Evolutionary conservation across 2,888 invertebrate genomes (phyloP).

Genomic region (Lordiphosa andalusiaca): DNA sequence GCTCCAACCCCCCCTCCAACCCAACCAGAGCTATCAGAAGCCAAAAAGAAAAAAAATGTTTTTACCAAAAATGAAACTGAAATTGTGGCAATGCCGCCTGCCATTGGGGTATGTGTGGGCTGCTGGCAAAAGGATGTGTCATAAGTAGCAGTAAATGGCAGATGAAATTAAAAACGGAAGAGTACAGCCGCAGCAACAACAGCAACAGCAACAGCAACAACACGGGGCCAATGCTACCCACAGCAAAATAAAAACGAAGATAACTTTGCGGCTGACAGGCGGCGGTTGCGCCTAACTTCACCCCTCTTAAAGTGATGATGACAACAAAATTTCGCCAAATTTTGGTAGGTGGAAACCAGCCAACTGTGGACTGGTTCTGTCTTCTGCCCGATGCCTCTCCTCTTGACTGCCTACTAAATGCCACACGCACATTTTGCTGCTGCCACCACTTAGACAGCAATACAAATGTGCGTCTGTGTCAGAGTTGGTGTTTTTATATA

Average conservation of each 20-base stretch:
- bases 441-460: constrained; percentile 68
- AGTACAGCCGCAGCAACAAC: constrained; percentile 45
- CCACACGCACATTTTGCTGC: constrained; percentile 69
- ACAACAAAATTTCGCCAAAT: constrained; percentile 66
- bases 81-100: constrained; percentile 9
- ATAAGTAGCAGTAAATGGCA: constrained; percentile 74
- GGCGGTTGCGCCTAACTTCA: constrained; percentile 17
- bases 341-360: constrained; percentile 12
- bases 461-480: constrained; percentile 61
- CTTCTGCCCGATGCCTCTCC: constrained; percentile 14
- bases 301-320: constrained; percentile 65
- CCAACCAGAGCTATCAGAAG: constrained; percentile 14
- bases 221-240: constrained; percentile 6
- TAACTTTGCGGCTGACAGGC: constrained; percentile 70
- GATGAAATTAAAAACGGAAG: constrained; percentile 76
- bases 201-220: constrained; percentile 21
- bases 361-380: constrained; percentile 31
- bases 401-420: constrained; percentile 52
- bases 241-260: constrained; percentile 47
- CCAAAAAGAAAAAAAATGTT: not conserved
- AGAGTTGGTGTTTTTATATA: constrained; percentile 7
- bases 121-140: constrained; percentile 64
- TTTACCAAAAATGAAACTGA: constrained; percentile 13
- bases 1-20: too few species aligned
- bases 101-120: constrained; percentile 12